Evolutionary conservation across 2,113 vertebrate species (phyloP).

Genomic region (Girardinichthys multiradiatus): DNA sequence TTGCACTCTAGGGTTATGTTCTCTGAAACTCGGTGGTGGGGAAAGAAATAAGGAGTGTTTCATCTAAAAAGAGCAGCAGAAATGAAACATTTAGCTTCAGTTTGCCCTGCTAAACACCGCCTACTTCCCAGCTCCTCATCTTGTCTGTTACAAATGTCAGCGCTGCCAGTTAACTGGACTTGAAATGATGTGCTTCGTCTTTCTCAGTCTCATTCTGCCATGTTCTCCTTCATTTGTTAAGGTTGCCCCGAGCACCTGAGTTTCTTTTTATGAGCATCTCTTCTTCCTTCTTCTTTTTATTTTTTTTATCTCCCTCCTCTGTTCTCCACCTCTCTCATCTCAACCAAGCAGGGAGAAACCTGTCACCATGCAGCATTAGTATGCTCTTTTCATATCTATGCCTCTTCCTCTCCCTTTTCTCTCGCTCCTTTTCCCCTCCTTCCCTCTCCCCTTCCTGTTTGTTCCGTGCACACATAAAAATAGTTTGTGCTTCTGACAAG

Average conservation of each 20-base stretch:
- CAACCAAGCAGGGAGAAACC: slow-evolving; percentile 55
- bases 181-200: slow-evolving; percentile 49
- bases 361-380: slow-evolving; percentile 74
- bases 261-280: slow-evolving; percentile 57
- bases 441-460: slow-evolving; percentile 2
- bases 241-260: slow-evolving; percentile 57
- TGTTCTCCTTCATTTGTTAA: slow-evolving; percentile 62
- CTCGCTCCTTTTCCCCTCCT: background rate
- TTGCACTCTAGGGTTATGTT: slow-evolving; percentile 70
- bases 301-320: slow-evolving; percentile 31
- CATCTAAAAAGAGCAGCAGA: slow-evolving; percentile 46
- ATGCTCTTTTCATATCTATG: slow-evolving; percentile 77
- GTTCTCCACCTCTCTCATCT: slow-evolving; percentile 66
- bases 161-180: slow-evolving; percentile 61
- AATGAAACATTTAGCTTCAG: slow-evolving; percentile 48
- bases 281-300: slow-evolving; percentile 20
- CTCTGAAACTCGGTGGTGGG: slow-evolving; percentile 58
- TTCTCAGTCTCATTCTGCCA: slow-evolving; percentile 35
- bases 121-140: slow-evolving; percentile 35
- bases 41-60: slow-evolving; percentile 62
- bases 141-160: slow-evolving; percentile 63
- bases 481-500: slow-evolving; percentile 81
- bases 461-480: slow-evolving; percentile 74
- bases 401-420: slow-evolving; percentile 13
- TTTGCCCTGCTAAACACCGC: slow-evolving; percentile 28